Evolutionary conservation across 2,797 vertebrate species (phyloP).

Genomic region (Smutsia gigantea): DNA sequence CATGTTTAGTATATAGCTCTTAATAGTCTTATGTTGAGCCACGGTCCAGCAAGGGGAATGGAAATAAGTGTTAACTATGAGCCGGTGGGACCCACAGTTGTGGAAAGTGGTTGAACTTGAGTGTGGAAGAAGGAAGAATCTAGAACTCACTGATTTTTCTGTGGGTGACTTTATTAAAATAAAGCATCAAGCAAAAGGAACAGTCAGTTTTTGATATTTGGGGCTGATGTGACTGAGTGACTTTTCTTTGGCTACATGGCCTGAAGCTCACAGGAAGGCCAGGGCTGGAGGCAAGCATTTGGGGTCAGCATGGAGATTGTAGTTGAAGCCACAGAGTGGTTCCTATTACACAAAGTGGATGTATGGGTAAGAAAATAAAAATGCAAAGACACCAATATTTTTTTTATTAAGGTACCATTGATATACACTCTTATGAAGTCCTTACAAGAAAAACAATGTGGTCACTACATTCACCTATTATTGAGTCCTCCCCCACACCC

Average conservation of each 20-base stretch:
- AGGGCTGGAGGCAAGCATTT: not conserved
- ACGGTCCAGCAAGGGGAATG: not conserved
- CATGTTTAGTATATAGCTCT: not conserved
- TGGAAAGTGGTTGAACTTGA: not conserved
- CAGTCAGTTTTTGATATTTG: not conserved
- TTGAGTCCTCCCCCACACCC: no score
- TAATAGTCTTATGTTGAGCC: not conserved
- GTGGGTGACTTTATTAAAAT: not conserved
- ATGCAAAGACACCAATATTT: not conserved
- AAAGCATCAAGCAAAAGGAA: not conserved
- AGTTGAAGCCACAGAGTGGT: not conserved
- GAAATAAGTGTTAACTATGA: not conserved
- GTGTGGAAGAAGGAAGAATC: not conserved
- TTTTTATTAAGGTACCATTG: no score
- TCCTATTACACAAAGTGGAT: not conserved
- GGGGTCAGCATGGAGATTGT: not conserved
- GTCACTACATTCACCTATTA: no score
- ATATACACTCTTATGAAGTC: no score
- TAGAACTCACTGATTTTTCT: not conserved
- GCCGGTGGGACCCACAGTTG: not conserved
- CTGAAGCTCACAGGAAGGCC: not conserved
- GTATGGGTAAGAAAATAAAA: not conserved
- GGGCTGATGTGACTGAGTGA: not conserved
- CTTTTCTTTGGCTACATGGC: not conserved
- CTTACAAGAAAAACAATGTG: no score